Evolutionary conservation across 2,113 vertebrate species (phyloP).

Genomic region (Cinclus cinclus): DNA sequence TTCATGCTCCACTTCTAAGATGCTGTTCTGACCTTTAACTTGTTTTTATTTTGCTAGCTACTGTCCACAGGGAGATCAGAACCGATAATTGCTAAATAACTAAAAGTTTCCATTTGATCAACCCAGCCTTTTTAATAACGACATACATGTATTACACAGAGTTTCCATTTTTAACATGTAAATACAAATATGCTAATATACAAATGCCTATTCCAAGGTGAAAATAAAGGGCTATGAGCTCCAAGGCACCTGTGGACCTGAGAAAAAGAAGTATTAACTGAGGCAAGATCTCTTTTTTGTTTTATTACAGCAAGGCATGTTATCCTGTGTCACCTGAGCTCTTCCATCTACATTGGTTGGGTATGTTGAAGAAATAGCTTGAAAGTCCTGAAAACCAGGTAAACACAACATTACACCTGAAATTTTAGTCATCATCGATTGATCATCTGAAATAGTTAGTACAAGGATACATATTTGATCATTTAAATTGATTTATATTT

Average conservation of each 20-base stretch:
- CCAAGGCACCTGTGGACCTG: not conserved
- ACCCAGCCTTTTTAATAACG: not conserved
- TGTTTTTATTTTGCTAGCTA: not conserved
- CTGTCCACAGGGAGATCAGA: not conserved
- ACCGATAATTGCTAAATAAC: not conserved
- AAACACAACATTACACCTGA: not conserved
- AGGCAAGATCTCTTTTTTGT: not conserved
- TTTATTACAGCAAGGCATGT: not conserved
- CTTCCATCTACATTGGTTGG: not conserved
- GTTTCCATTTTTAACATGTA: not conserved
- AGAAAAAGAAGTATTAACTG: not conserved
- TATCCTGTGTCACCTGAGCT: not conserved
- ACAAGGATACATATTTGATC: not conserved
- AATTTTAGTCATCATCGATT: rapidly evolving
- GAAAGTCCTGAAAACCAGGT: not conserved
- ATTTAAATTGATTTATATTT: not conserved
- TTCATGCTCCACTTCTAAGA: not conserved
- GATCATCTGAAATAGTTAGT: not conserved
- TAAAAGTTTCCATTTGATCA: not conserved
- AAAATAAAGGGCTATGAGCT: not conserved
- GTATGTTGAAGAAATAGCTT: not conserved
- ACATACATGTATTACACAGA: not conserved
- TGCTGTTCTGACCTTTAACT: not conserved
- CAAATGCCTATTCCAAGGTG: not conserved
- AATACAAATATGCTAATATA: not conserved